Evolutionary conservation across 64 coral and sea anemone genomes (phyloP), one percentile per base, ranked within the genome.

Genomic region (Actinia equina): DNA sequence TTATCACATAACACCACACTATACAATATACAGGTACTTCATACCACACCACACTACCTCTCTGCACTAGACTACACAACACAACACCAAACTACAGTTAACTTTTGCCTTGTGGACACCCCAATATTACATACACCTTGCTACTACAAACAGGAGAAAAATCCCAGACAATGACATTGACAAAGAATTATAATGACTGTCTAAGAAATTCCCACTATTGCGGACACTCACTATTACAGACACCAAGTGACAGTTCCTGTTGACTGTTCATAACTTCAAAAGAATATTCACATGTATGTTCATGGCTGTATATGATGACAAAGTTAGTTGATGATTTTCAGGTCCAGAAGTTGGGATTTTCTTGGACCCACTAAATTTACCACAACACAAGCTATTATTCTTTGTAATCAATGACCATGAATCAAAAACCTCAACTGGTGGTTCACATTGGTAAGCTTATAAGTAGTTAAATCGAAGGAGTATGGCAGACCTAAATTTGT

Each of bases 341-440:
- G 69, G 69, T 74, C 27, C 69, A 14, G 69, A 74, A 41, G 69
- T 74, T 74, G 69, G 69, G 52, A 45, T 87, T 86, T 94, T 98
- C 89, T 87, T 98, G 84, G 93, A 98, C 30, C 93, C 96, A 20
- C 88, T 98, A 17, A 43, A 93, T 77, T 44, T 95, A 45, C 84
- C 84, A 49, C 55, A 77, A 23, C 59, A 84, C 13, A 79, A 90
- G 27, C 30, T 87, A 77, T 52, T 93, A 20, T 98, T 98, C 78
- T 88, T 98, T 90, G 93, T 89, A 20, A 89, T 98, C 13, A 98
- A 98, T 89, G 91, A 94, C 49, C 89, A 88, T 88, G 84, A 92
- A 5, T 89, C 90, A 53, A 87, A 53, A 77, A 19, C 79, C 14
- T 92, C 86, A 7, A 84, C 76, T 37, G 96, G 96, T 53, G 96